Evolutionary conservation across 2,888 invertebrate genomes (phyloP), one percentile per base, ranked within the genome.

Genomic region (Drosophila rellima): DNA sequence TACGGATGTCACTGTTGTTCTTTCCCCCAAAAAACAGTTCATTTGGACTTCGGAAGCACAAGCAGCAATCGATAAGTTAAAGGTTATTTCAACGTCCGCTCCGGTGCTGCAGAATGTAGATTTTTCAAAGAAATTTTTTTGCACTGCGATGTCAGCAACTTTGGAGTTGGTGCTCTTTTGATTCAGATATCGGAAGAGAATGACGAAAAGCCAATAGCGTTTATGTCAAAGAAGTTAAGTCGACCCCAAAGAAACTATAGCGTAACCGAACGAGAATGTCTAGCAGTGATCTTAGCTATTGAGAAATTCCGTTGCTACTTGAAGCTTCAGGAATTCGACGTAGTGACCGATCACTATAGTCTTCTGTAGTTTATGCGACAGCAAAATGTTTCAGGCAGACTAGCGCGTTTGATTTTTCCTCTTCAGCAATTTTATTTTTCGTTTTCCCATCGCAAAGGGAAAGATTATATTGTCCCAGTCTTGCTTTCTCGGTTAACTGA

Each of bases 381-480:
- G 31, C 56, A 57, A 18, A 57, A 57, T 23, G 37, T 37, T 6
- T 37, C 26, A 1, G 56, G 45, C 6, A 35, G 57, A 31, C 39
- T 57, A 2, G 57, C 57, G 3, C 6, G 48, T 11, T 31, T 48
- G 48, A 37, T 57, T 3, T 29, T 48, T 29, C 17, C 39, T 7
- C 26, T 57, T 8, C 57, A 57, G 13, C 29, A 17, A 13, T 47
- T n/a, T 31, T 39, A 57, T 2, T 45, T 45, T 23, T 7, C 44
- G 6, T n/a, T 35, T 18, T 55, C 54, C 4, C 44, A 64, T 13
- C 29, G 63, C 2, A 57, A 57, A 50, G 61, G 51, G 10, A 60
- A 47, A 39, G 60, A 60, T 15, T 60, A 59, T 13, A 23, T 50
- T 13, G 57, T 59, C 6, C 45, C 44, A 4, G 44, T 57, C 8